Evolutionary conservation across 2,113 vertebrate genomes (phyloP).

Genomic region (Athene noctua): DNA sequence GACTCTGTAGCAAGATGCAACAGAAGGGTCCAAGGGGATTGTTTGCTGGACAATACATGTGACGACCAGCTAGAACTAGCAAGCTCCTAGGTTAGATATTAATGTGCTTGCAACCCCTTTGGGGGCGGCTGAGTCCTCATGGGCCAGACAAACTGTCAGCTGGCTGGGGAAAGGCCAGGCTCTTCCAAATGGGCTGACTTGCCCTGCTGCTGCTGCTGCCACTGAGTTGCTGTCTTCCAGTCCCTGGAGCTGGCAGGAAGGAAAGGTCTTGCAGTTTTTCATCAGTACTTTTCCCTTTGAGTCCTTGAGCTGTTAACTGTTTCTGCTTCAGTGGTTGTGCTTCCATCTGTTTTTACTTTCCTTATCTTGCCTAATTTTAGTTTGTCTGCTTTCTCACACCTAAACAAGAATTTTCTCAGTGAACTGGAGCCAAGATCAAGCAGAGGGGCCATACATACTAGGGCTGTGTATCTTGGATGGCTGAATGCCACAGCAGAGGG

Average conservation of each 20-base stretch:
- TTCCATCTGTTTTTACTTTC: conserved; percentile 46
- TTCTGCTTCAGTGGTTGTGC: background rate
- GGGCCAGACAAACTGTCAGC: background rate
- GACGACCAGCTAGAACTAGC: background rate
- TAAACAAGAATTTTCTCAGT: conserved; percentile 21
- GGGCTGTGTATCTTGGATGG: background rate
- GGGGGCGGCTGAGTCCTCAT: background rate
- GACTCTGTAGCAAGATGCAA: background rate
- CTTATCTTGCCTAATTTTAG: conserved; percentile 8
- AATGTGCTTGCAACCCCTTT: background rate
- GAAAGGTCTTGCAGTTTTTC: background rate
- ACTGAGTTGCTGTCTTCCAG: background rate
- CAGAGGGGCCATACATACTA: background rate
- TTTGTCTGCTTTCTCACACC: conserved; percentile 6
- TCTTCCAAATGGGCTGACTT: background rate
- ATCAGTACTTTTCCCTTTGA: background rate
- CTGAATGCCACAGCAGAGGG: background rate
- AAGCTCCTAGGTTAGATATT: background rate
- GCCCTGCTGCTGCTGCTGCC: background rate
- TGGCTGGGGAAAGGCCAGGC: background rate
- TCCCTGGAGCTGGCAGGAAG: background rate
- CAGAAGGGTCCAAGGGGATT: accelerated
- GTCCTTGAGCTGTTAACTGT: background rate
- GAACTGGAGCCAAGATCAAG: background rate
- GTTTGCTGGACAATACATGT: background rate